Evolutionary conservation across 2,888 invertebrate species (phyloP), one percentile per base, ranked within the genome.

Genomic region (Drosophila lutescens): DNA sequence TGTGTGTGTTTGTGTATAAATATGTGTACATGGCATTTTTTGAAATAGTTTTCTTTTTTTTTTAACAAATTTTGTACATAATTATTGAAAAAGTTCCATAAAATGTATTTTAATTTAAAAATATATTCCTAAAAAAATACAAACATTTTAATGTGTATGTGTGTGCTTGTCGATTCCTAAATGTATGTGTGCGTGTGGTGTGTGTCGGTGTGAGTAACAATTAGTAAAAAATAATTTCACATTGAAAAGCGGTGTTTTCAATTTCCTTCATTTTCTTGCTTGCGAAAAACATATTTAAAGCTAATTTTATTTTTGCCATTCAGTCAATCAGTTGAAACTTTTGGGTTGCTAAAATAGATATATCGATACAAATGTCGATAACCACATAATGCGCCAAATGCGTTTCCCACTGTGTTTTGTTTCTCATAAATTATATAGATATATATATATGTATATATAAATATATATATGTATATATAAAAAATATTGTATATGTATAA

Each of bases 291-390:
- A 51, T 57, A 44, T 75, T 83, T 83, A 83, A 41, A 49, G 55
- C 80, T 84, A 81, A 69, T 59, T 74, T 69, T 84, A 75, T 86
- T 79, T 87, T 88, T 86, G 83, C 90, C 90, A 90, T 90, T 90
- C 90, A 90, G 90, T 90, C 90, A 90, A 90, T 91, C 90, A 90
- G 91, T 90, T 90, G 90, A 90, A 90, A 90, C 90, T 87, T 86
- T 90, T 88, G 90, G 89, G 84, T 72, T 79, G 77, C 71, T 77
- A 53, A 44, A 41, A 54, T 47, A 58, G 15, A 54, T 51, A 46
- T 36, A 82, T 82, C 80, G 80, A 79, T 82, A 70, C 57, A 66
- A 62, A 62, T 62, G 59, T 62, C 62, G 62, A 62, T 62, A 49
- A 47, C 66, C 73, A 62, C 55, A 46, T 68, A 62, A 58, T 68